These are phyloP conservation scores for Hoplias malabaricus DNA, from an alignment of 2,113 vertebrate species.

Conservation along the genomic window DNA sequence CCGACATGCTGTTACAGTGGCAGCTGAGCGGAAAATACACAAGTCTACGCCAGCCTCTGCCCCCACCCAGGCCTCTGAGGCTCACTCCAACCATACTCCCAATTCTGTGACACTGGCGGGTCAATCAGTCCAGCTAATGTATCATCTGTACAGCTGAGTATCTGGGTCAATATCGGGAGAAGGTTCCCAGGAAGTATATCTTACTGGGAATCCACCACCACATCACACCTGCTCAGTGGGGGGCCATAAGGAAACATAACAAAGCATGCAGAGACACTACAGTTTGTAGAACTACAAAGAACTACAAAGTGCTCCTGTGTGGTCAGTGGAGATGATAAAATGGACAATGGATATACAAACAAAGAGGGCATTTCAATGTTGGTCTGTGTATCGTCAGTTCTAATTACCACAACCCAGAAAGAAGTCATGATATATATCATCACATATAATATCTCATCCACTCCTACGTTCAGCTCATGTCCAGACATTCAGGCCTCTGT, in stretches of 20 bases:
- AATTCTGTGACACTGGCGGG: background rate
- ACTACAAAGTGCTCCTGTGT: too few relatives aligned
- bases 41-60: background rate
- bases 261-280: background rate
- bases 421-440: background rate
- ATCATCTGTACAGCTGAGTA: background rate
- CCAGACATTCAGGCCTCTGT: too few relatives aligned
- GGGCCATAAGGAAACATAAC: background rate
- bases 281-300: background rate
- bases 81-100: background rate
- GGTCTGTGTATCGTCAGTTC: too few relatives aligned
- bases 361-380: too few relatives aligned
- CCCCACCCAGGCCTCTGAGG: background rate
- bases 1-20: conserved; percentile 25
- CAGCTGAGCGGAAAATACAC: conserved; percentile 12
- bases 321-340: too few relatives aligned
- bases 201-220: too few relatives aligned
- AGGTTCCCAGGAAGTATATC: too few relatives aligned
- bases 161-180: background rate
- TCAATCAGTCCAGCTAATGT: background rate
- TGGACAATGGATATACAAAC: too few relatives aligned
- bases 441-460: too few relatives aligned
- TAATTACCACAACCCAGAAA: too few relatives aligned
- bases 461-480: too few relatives aligned
- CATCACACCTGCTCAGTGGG: too few relatives aligned